These are phyloP conservation scores for Zosterops pallidus DNA, from an alignment of 2,113 vertebrate species.

Conservation along the genomic window DNA sequence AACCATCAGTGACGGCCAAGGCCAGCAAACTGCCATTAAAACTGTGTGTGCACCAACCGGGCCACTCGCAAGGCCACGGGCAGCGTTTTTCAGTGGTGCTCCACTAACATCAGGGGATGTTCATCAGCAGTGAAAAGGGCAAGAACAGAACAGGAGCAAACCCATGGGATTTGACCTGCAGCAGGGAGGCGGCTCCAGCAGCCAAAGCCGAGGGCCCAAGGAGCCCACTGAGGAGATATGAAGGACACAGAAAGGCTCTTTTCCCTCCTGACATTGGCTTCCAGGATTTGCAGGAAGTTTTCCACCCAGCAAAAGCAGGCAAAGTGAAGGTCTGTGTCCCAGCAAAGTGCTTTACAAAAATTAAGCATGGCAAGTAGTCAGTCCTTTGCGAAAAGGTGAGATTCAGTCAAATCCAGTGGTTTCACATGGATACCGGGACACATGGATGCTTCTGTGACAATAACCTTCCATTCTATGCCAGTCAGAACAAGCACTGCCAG, in stretches of 20 bases:
- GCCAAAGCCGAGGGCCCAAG: neutral
- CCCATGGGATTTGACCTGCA: rapidly evolving
- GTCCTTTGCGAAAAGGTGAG: neutral
- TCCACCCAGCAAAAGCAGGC: neutral
- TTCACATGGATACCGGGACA: neutral
- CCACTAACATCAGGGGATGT: neutral
- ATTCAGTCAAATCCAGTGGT: neutral
- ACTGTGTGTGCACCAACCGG: rapidly evolving
- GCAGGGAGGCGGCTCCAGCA: rapidly evolving
- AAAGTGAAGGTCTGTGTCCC: neutral
- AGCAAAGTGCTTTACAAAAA: rapidly evolving
- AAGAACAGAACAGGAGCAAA: neutral
- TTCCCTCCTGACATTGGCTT: neutral
- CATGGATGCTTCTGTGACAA: neutral
- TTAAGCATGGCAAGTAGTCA: neutral
- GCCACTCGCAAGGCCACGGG: neutral
- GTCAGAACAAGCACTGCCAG: neutral
- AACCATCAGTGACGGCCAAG: neutral
- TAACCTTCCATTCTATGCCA: neutral
- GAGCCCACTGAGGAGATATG: neutral
- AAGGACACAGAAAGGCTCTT: neutral
- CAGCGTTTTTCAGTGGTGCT: rapidly evolving
- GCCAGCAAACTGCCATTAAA: neutral
- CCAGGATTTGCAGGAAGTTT: neutral
- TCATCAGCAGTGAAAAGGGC: neutral